Conservation (phyloP, 2,888 invertebrate genomes). For the Cantharis nigra region DNA sequence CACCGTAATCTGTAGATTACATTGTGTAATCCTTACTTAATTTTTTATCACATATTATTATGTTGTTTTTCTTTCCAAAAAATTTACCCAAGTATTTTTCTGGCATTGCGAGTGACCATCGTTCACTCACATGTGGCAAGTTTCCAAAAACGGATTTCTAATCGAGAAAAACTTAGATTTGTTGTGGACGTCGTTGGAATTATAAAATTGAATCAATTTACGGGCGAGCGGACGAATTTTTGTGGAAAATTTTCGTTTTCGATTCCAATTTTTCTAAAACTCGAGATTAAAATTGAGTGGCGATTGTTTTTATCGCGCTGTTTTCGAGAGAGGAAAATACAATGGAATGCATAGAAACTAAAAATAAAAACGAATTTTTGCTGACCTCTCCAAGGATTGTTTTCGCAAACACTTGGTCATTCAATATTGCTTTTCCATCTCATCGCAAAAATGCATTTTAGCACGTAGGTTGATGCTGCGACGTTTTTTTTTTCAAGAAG, state of each 20-base stretch:
- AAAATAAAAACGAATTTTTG: not conserved
- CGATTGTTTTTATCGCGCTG: not conserved
- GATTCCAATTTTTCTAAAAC: not conserved
- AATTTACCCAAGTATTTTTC: not conserved
- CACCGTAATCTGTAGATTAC: not conserved
- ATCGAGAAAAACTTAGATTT: constrained; percentile 14
- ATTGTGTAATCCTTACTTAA: not conserved
- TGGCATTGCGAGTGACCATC: constrained; percentile 5
- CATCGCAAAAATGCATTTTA: not conserved
- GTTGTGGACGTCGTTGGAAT: not conserved
- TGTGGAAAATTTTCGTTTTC: not conserved
- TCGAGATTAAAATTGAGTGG: not conserved
- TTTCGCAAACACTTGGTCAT: not conserved
- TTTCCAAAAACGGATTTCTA: constrained; percentile 40
- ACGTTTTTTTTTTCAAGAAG: not conserved
- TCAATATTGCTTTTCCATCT: not conserved
- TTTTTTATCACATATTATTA: not conserved
- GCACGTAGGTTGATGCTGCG: not conserved
- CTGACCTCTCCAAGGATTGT: not conserved
- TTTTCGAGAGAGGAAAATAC: not conserved
- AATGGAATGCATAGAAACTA: not conserved
- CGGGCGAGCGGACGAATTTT: not conserved
- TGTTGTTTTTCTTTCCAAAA: not conserved
- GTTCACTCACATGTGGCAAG: constrained; percentile 40
- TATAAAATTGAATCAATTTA: not conserved